Conservation (phyloP, 1,140 invertebrate species). For the Drosophila varians region DNA sequence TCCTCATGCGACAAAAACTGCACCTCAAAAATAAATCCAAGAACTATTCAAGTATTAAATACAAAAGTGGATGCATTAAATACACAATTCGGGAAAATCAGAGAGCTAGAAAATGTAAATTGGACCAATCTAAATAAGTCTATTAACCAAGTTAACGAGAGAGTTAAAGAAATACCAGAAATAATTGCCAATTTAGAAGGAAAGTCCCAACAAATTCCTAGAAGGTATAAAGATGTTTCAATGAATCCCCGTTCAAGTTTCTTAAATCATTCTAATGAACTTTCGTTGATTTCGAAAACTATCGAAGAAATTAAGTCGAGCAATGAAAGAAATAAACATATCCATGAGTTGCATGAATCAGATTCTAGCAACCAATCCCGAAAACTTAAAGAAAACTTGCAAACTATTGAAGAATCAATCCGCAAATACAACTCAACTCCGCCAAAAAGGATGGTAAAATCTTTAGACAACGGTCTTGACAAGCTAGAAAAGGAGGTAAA, state of each 20-base stretch:
- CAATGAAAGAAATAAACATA: too few relatives aligned
- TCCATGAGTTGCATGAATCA: background rate
- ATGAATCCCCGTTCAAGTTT: background rate
- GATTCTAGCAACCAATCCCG: background rate
- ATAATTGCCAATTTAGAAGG: background rate
- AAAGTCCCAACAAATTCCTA: background rate
- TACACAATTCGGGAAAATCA: background rate
- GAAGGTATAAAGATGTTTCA: background rate
- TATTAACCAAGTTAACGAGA: background rate
- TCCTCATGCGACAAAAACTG: background rate
- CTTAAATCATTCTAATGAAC: background rate
- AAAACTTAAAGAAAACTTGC: background rate
- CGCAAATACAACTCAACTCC: background rate
- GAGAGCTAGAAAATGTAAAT: background rate
- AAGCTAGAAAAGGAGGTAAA: background rate
- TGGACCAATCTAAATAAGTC: background rate
- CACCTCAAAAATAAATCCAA: too few relatives aligned
- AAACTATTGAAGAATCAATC: background rate
- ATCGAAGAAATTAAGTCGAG: background rate
- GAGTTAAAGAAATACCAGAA: background rate
- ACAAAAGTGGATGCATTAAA: background rate
- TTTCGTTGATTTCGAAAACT: background rate
- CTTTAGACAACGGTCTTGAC: background rate
- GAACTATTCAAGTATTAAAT: background rate
- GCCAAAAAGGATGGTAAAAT: background rate